Percentiles rank a stretch among this genome's conserved stretches.
Conservation (phyloP, 2,888 invertebrate species). For the Agonum fuliginosum region DNA sequence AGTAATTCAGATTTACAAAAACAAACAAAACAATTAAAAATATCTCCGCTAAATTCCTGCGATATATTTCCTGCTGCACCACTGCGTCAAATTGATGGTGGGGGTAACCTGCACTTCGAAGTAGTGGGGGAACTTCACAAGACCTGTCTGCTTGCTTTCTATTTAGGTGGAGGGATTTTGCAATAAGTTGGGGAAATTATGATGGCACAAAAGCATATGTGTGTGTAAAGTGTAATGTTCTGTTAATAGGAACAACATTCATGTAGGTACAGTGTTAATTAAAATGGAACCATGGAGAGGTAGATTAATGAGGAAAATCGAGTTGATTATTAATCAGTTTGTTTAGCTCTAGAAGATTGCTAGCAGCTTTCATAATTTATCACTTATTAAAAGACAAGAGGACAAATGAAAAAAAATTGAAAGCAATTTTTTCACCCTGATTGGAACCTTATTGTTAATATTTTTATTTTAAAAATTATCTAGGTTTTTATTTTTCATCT, state of each 20-base stretch:
- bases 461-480: too few species aligned
- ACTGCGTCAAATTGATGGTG: slow-evolving; percentile 18
- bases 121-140: not conserved
- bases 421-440: too few species aligned
- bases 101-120: not conserved
- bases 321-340: not conserved
- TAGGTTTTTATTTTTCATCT: too few species aligned
- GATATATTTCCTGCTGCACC: slow-evolving; percentile 18
- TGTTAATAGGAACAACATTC: not conserved
- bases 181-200: not conserved
- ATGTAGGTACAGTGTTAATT: not conserved
- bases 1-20: too few species aligned
- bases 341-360: too few species aligned
- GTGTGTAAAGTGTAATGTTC: not conserved
- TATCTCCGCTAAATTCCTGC: not conserved
- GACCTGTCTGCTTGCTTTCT: not conserved
- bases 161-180: not conserved
- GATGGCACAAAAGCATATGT: too few species aligned
- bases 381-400: too few species aligned
- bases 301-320: not conserved
- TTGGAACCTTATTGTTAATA: too few species aligned
- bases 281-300: not conserved
- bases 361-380: too few species aligned
- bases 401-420: too few species aligned
- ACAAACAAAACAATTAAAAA: slow-evolving; percentile 17